Base-by-base conservation (phyloP, 2,888 invertebrate species). In the Dichetophora obliterata region DNA sequence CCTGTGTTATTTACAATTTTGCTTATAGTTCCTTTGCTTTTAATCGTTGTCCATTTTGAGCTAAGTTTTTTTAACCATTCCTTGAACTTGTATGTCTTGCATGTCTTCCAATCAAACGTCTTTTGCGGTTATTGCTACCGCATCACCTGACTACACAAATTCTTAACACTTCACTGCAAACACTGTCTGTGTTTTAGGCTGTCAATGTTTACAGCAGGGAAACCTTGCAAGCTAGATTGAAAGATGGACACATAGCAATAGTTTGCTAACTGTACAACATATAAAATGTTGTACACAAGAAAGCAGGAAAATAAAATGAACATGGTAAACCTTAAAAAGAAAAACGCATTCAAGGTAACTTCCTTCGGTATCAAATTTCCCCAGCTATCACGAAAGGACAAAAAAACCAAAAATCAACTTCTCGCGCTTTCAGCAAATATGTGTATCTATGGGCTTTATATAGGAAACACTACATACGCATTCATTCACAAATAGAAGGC, bases 261-360 rank as follows among this genome's bases (percentile, higher is more conserved):
- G 43, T 43, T 43, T 11, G 43, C 43, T 43, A 43, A 43, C 43
- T 43, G 43, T 43, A 43, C 14, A 43, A 43, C 14, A 43, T 43
- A 43, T 43, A 43, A 11, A 11, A 43, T 3, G 14, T 1, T 11
- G 14, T 11, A 43, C 11, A 43, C 11, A 43, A 8, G 2, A 11
- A 43, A 24, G 19, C 1, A 11, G 3, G 0, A 11, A 24, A 48
- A 22, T 24, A 24, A 68, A 48, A 48, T 22, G 48, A 22, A 16
- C 3, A 75, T 37, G 66, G 52, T 54, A 54, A 19, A 31, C 50
- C 22, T 52, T 59, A 59, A 83, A 79, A 82, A 66, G 43, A 82
- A 37, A 85, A 85, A 85, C 83, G 85, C 84, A 84, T 82, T 84
- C 84, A 84, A 84, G 84, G 84, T 85, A 84, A 84, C 84, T 84